Evolutionary conservation across 2,888 invertebrate species (phyloP).

Genomic region (Brenthis ino): DNA sequence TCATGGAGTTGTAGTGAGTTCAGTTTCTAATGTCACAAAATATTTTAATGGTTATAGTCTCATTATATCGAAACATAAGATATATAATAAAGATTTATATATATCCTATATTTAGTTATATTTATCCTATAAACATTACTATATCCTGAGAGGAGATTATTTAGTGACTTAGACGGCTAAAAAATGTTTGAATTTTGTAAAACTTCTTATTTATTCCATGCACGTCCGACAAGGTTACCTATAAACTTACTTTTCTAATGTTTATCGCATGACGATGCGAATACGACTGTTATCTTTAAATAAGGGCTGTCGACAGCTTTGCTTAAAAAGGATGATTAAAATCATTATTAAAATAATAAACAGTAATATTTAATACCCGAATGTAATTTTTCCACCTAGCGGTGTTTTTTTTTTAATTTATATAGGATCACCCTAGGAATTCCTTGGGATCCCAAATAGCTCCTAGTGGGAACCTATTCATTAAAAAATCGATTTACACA

Average conservation of each 20-base stretch:
- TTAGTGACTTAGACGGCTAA: neutral
- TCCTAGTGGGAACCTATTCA: no score
- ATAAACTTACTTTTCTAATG: constrained; percentile 29
- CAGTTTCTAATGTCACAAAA: no score
- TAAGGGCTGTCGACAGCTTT: constrained; percentile 22
- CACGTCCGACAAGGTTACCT: constrained; percentile 31
- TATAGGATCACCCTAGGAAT: no score
- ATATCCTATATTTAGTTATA: neutral
- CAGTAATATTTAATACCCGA: no score
- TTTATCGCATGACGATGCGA: constrained; percentile 23
- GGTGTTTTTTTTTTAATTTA: no score
- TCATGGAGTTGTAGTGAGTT: no score
- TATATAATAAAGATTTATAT: neutral
- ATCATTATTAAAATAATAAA: no score
- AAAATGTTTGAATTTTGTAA: neutral
- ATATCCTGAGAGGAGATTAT: neutral
- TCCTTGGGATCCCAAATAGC: no score
- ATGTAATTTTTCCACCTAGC: no score
- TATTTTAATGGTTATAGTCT: no score
- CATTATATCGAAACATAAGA: no score
- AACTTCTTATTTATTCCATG: constrained; percentile 18
- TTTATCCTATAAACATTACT: neutral
- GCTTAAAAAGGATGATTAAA: neutral
- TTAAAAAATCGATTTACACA: no score
- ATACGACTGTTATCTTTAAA: constrained; percentile 6